Evolutionary conservation across 2,113 vertebrate species (phyloP).

Genomic region (Catharus bicknelli): DNA sequence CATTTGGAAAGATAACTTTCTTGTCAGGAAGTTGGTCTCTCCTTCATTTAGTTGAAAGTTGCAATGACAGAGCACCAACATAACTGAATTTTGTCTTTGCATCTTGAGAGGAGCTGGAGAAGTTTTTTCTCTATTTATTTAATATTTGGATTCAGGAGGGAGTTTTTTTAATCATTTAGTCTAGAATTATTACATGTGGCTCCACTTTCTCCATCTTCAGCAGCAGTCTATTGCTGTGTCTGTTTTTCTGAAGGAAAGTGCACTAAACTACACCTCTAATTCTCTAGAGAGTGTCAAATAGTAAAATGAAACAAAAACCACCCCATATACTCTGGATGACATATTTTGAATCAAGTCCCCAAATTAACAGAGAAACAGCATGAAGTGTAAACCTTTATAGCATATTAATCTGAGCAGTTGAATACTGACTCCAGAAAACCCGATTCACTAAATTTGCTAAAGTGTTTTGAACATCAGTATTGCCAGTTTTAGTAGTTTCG

Average conservation of each 20-base stretch:
- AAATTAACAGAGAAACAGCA: neutral
- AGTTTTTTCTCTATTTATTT: neutral
- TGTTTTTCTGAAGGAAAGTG: neutral
- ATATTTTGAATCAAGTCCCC: neutral
- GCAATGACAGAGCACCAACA: slow-evolving; percentile 49
- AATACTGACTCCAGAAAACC: neutral
- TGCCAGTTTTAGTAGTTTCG: neutral
- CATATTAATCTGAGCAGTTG: neutral
- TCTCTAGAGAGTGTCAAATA: neutral
- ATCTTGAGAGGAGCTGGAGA: neutral
- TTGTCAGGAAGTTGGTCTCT: slow-evolving; percentile 33
- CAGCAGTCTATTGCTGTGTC: neutral
- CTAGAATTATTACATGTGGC: neutral
- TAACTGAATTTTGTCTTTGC: slow-evolving; percentile 40
- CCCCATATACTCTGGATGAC: neutral
- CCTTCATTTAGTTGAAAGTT: slow-evolving; percentile 35
- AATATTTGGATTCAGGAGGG: neutral
- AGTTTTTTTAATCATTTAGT: neutral
- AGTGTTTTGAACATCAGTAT: neutral
- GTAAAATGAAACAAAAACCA: neutral
- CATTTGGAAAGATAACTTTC: slow-evolving; percentile 36
- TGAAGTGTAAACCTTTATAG: neutral
- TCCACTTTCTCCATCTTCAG: neutral
- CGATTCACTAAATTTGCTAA: neutral
- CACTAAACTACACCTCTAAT: neutral